Percentiles rank a stretch among this genome's conserved stretches.
phyloP scores from a whole-genome alignment of 1,140 invertebrate species.

The Nasonia giraulti region DNA sequence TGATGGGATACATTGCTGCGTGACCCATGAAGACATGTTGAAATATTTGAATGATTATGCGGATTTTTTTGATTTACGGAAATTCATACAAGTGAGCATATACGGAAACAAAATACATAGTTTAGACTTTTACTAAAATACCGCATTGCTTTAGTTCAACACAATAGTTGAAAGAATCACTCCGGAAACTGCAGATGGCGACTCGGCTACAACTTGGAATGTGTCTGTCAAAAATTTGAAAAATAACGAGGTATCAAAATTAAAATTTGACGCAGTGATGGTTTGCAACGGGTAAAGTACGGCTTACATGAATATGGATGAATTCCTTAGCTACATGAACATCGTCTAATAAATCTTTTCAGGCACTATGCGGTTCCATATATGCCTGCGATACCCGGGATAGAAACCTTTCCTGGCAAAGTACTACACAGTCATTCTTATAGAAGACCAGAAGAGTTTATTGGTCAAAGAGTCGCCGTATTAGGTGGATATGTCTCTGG shows the following conservation, averaged over 20 bases:
- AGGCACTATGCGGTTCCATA: background rate
- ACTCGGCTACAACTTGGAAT: background rate
- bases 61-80: background rate
- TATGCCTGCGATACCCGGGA: background rate
- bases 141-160: background rate
- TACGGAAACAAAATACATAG: too few species aligned
- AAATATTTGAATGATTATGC: background rate
- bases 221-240: background rate
- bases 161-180: background rate
- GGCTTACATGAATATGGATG: background rate
- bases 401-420: constrained; percentile 8
- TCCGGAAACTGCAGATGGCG: background rate
- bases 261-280: constrained; percentile 6
- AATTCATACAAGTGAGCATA: background rate
- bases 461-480: background rate
- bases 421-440: constrained; percentile 16
- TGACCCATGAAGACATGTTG: background rate
- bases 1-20: background rate
- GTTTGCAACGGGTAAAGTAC: background rate
- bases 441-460: background rate
- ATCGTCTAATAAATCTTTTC: background rate
- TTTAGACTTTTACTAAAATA: too few species aligned
- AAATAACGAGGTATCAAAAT: background rate
- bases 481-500: background rate
- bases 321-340: background rate